Conservation (phyloP, 2,797 vertebrate species). For the Leptatherina wallacei region DNA sequence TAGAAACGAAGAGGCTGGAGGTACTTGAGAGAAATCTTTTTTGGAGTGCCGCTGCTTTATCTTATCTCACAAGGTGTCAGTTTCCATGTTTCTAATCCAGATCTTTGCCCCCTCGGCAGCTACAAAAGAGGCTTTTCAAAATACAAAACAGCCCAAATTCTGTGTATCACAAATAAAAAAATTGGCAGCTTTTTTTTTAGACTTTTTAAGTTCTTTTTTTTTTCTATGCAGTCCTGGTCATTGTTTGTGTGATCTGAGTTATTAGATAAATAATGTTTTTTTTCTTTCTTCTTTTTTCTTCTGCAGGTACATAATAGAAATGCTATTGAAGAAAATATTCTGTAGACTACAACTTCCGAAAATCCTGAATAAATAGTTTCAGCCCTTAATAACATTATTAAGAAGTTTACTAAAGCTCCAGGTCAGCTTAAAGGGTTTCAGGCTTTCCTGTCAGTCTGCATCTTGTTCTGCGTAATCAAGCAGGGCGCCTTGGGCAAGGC, state of each 20-base stretch:
- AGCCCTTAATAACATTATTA: not conserved
- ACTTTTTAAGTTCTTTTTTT: not conserved
- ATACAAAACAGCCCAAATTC: constrained; percentile 14
- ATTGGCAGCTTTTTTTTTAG: not conserved
- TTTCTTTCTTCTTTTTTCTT: not conserved
- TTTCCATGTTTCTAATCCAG: constrained; percentile 37
- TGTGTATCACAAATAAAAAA: not conserved
- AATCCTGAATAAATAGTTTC: not conserved
- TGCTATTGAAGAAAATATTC: not conserved
- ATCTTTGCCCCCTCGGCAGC: constrained; percentile 37
- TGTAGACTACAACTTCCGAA: not conserved
- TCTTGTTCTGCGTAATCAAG: not conserved
- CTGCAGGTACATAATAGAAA: not conserved
- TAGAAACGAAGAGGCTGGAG: constrained; percentile 24
- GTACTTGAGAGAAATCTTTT: not conserved
- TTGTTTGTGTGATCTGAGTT: not conserved
- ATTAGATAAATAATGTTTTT: not conserved
- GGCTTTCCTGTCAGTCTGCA: not conserved
- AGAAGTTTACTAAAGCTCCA: not conserved
- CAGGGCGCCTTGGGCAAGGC: not conserved
- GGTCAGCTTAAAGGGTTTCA: not conserved
- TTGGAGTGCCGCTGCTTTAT: constrained; percentile 36
- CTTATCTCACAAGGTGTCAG: constrained; percentile 54
- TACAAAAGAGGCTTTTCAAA: constrained; percentile 39
- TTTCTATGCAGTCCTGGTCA: not conserved